Conservation (phyloP, 2,888 invertebrate genomes). For the Anoncus sp. region DNA sequence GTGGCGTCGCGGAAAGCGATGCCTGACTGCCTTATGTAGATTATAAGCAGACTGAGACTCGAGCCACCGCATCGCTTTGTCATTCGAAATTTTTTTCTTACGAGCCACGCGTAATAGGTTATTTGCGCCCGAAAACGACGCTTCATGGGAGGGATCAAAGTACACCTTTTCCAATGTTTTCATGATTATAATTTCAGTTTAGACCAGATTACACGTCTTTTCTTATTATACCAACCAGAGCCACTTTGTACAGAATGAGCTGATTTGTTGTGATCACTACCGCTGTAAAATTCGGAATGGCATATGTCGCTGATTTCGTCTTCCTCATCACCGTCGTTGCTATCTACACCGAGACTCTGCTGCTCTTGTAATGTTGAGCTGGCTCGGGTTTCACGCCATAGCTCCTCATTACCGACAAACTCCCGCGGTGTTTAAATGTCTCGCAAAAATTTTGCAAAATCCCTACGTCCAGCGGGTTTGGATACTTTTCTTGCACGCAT, state of each 20-base stretch:
- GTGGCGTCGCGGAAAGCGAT: conserved; percentile 31
- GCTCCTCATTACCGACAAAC: conserved; percentile 27
- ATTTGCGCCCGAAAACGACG: conserved; percentile 15
- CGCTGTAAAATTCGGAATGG: too few species aligned
- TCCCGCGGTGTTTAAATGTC: conserved; percentile 24
- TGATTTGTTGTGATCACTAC: too few species aligned
- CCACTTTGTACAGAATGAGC: too few species aligned
- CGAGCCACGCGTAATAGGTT: conserved; percentile 36
- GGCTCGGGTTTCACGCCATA: conserved; percentile 29
- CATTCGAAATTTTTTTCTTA: conserved; percentile 27
- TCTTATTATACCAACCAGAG: neutral
- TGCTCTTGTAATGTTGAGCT: conserved; percentile 28
- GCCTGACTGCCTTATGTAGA: conserved; percentile 41
- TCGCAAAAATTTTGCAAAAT: conserved; percentile 39
- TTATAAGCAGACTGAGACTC: conserved; percentile 56
- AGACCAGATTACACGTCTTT: conserved; percentile 13
- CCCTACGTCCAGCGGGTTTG: too few species aligned
- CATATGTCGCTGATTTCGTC: too few species aligned
- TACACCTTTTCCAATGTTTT: conserved; percentile 5
- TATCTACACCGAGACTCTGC: too few species aligned
- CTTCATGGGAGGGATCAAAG: conserved; percentile 4
- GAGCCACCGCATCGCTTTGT: conserved; percentile 3
- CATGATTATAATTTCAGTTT: conserved; percentile 5
- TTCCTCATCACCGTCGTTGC: too few species aligned
- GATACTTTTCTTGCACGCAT: conserved; percentile 26